Evolutionary conservation across 1,140 invertebrate genomes (phyloP).

Genomic region (Zaprionus camerounensis): DNA sequence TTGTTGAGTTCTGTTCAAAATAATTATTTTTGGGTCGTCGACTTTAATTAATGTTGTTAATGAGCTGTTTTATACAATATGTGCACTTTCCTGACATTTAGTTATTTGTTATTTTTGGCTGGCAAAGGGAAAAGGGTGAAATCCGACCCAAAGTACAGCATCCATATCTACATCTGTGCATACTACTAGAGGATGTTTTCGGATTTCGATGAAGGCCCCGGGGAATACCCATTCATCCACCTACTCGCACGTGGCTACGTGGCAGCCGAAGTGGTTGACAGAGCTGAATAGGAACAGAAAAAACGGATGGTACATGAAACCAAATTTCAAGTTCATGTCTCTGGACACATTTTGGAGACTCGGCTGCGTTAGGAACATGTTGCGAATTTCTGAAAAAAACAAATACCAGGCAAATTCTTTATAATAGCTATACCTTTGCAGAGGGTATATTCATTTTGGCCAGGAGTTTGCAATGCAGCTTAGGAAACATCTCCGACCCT

Average conservation of each 20-base stretch:
- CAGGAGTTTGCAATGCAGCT: too few species aligned
- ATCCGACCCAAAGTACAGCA: slow-evolving; percentile 55
- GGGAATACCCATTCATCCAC: slow-evolving; percentile 57
- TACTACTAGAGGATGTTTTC: slow-evolving; percentile 25
- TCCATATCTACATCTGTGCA: slow-evolving; percentile 51
- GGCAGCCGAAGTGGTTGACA: slow-evolving; percentile 36
- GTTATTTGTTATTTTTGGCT: slow-evolving; percentile 46
- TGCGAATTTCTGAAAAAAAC: background rate
- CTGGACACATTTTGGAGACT: slow-evolving; percentile 23
- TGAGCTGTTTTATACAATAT: slow-evolving; percentile 73
- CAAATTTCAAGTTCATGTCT: slow-evolving; percentile 33
- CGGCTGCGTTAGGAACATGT: slow-evolving; percentile 16
- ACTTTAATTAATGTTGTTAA: slow-evolving; percentile 64
- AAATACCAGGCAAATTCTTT: background rate
- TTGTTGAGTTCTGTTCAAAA: background rate
- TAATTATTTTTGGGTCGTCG: slow-evolving; percentile 36
- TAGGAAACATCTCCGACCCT: too few species aligned
- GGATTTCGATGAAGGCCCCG: slow-evolving; percentile 59
- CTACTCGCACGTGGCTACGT: slow-evolving; percentile 24
- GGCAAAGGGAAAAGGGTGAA: slow-evolving; percentile 62
- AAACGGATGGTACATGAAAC: slow-evolving; percentile 21
- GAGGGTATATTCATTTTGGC: too few species aligned
- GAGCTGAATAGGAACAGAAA: slow-evolving; percentile 7
- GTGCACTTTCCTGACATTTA: slow-evolving; percentile 67
- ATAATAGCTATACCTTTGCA: too few species aligned